Base-by-base conservation (phyloP, 2,797 vertebrate genomes). In the Gymnothorax reevesii region DNA sequence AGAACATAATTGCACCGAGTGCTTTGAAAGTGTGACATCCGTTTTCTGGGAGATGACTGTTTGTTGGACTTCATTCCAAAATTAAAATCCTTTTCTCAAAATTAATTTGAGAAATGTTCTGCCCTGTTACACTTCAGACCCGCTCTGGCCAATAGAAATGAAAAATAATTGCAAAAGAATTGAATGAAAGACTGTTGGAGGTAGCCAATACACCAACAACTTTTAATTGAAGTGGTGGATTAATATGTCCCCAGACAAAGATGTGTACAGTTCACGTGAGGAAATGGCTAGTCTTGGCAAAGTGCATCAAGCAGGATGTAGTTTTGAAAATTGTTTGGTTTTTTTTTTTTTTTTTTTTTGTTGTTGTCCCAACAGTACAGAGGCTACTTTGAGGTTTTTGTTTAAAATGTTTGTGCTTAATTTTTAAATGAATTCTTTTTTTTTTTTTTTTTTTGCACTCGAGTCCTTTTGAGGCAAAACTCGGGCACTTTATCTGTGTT, bases 151-250 rank as follows among this genome's bases (percentile, higher is more conserved):
- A 54, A 79, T 79, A 54, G 20, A 79, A 79, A 79, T 54, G 3
- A 79, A 20, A 52, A 79, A 33, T 42, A 49, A 75, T 75, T 75
- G 27, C 27, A 49, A 54, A 54, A 79, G 15, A 15, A 52, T 54
- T 54, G 15, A 20, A n/a, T 20, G 9, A 17, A 22, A 20, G 20
- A 3, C 8, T 0, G 17, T 27, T 49, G 22, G 0, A 77, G 73
- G 17, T 3, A 20, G 75, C 49, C 49, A 5, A 20, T 52, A 22
- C 54, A 17, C 15, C 75, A 20, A 27, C 17, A 54, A 22, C 6
- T 79, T 79, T 52, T 52, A 42, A 49, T 27, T 79, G 75, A 79
- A 79, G 15, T n/a, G 20, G 75, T 52, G n/a, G 75, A 79, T 79
- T 79, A 79, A 79, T 79, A n/a, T 22, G 49, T 52, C 75, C 73